Conservation (phyloP, 1,140 invertebrate species). For the Penaeus indicus region DNA sequence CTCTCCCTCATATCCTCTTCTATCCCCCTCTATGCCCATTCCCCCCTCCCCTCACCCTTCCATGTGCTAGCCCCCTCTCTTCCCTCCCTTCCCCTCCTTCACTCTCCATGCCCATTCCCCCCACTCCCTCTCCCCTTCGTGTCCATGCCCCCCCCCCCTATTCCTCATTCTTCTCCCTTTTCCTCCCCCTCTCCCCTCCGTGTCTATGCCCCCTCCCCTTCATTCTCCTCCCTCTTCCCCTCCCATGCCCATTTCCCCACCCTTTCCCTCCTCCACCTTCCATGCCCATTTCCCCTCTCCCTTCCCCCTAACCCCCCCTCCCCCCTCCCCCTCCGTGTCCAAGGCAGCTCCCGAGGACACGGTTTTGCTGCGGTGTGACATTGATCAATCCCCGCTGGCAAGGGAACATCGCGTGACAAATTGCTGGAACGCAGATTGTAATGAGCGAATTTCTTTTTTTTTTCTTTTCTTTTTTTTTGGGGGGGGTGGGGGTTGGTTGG, state of each 20-base stretch:
- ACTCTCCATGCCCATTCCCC: background rate
- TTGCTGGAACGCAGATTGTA: constrained; percentile 40
- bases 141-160: background rate
- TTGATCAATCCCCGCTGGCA: constrained; percentile 23
- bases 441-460: constrained; percentile 32
- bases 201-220: background rate
- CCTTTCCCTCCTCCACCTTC: background rate
- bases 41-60: background rate
- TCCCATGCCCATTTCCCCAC: background rate
- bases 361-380: constrained; percentile 24
- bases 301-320: background rate
- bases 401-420: constrained; percentile 41
- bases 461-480: background rate
- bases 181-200: background rate
- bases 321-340: background rate
- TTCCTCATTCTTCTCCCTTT: background rate
- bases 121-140: background rate
- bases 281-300: background rate
- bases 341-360: background rate
- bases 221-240: background rate
- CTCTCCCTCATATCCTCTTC: background rate
- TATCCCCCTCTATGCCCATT: background rate
- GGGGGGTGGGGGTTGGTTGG: background rate
- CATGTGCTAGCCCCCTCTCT: background rate
- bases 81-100: background rate